Evolutionary conservation across 2,113 vertebrate genomes (phyloP).

Genomic region (Platanista minor): DNA sequence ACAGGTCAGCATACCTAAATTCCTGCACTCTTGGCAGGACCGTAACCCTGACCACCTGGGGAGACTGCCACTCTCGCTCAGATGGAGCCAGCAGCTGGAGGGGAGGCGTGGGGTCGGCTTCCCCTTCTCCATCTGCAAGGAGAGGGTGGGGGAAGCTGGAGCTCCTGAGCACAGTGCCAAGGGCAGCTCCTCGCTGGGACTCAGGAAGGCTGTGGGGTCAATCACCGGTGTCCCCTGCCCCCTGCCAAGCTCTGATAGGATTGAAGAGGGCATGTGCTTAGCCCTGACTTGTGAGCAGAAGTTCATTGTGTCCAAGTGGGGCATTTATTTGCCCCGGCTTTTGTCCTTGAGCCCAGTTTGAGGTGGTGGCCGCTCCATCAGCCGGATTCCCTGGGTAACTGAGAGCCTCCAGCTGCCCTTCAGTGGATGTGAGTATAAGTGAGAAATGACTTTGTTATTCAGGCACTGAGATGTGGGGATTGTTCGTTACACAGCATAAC

Average conservation of each 20-base stretch:
- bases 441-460: not conserved
- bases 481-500: accelerated
- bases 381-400: not conserved
- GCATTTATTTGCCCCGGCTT: not conserved
- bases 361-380: not conserved
- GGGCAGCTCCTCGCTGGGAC: not conserved
- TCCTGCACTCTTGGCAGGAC: not conserved
- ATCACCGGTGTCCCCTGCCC: accelerated
- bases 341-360: not conserved
- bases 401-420: not conserved
- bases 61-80: accelerated
- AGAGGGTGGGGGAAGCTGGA: accelerated
- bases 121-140: not conserved
- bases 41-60: not conserved
- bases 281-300: not conserved
- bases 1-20: accelerated
- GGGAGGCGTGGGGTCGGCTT: too few species aligned
- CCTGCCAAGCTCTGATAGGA: not conserved
- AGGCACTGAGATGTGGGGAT: not conserved
- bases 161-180: accelerated
- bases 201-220: not conserved
- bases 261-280: accelerated
- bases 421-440: not conserved
- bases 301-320: accelerated
- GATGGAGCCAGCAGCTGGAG: not conserved